Percentiles rank a stretch among this genome's conserved stretches.
Evolutionary conservation across 2,888 invertebrate species (phyloP).

Genomic region (Dolichomitus sp.): DNA sequence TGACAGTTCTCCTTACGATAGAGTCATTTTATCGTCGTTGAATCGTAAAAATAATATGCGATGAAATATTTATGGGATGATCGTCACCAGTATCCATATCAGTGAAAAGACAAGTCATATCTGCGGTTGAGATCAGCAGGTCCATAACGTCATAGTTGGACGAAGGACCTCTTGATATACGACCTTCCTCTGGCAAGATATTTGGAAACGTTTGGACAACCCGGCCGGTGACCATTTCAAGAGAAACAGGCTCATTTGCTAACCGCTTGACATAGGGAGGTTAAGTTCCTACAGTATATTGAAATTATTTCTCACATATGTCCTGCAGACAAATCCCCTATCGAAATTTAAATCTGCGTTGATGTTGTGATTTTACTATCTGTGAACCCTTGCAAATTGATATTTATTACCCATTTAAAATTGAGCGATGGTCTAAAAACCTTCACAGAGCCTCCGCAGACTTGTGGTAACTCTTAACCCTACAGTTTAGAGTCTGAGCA

Average conservation of each 20-base stretch:
- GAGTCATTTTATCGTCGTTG: conserved; percentile 6
- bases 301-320: neutral
- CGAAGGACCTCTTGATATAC: conserved; percentile 38
- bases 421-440: too few species aligned
- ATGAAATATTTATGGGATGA: conserved; percentile 31
- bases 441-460: too few species aligned
- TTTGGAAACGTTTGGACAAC: conserved; percentile 30
- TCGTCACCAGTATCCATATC: conserved; percentile 10
- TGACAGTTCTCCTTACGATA: neutral
- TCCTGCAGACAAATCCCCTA: neutral
- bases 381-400: too few species aligned
- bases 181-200: conserved; percentile 32
- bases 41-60: conserved; percentile 28
- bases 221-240: neutral
- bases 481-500: too few species aligned
- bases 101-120: conserved; percentile 14
- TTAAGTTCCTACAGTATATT: neutral
- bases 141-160: conserved; percentile 31
- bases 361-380: too few species aligned
- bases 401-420: too few species aligned
- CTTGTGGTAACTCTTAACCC: too few species aligned
- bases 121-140: conserved; percentile 32
- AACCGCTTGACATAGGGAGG: neutral
- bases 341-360: too few species aligned
- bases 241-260: neutral